phyloP scores from a whole-genome alignment of 2,797 vertebrate species.

The Heterohyrax brucei region DNA sequence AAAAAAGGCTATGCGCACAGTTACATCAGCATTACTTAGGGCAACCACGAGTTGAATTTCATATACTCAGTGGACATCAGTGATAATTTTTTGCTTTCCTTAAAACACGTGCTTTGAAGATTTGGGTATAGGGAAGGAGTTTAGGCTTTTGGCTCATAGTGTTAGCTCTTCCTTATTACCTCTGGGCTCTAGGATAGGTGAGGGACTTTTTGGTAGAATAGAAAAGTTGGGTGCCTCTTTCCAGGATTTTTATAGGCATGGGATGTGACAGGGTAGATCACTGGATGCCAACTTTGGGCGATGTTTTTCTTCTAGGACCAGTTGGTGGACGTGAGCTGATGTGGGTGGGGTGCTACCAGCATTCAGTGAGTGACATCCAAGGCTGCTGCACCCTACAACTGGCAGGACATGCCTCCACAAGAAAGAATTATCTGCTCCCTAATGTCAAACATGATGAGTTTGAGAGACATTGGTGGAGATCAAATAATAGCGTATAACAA shows the following conservation, averaged over 20 bases:
- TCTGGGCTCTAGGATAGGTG: background rate
- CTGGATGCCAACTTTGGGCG: background rate
- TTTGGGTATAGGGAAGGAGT: background rate
- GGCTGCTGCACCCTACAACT: background rate
- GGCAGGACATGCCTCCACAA: background rate
- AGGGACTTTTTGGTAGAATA: background rate
- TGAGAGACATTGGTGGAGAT: background rate
- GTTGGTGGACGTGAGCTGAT: background rate
- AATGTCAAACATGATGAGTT: background rate
- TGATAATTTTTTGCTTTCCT: background rate
- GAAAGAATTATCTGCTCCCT: background rate
- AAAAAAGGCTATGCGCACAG: background rate
- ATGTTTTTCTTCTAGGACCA: background rate
- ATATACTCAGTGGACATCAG: background rate
- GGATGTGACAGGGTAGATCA: background rate
- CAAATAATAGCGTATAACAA: background rate
- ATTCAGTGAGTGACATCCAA: background rate
- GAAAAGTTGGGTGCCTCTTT: background rate
- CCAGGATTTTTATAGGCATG: background rate
- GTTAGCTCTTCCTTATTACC: background rate
- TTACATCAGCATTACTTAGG: background rate
- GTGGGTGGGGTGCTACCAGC: background rate
- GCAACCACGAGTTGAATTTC: background rate
- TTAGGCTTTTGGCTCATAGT: background rate
- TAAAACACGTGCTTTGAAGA: background rate